A percentile compares a stretch with the other conserved stretches of the same genome.
Evolutionary conservation across 2,797 vertebrate genomes (phyloP).

Genomic region (Gymnoscopelus microlampas): DNA sequence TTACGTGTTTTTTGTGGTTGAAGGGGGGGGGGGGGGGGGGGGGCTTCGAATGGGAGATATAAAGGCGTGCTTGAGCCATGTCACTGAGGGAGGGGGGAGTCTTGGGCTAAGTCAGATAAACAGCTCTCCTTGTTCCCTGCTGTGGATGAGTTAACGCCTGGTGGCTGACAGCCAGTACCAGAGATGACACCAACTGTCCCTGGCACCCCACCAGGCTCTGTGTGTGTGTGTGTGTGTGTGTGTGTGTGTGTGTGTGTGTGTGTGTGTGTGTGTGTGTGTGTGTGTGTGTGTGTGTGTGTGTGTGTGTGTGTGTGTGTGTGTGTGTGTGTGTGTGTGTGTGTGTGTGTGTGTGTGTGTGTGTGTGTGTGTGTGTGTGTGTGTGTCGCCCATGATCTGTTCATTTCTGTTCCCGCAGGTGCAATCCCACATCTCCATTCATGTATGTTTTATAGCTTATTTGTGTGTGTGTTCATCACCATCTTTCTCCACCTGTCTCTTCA

Average conservation of each 20-base stretch:
- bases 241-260: conserved; percentile 8
- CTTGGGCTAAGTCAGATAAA: conserved; percentile 69
- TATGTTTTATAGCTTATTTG: neutral
- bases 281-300: neutral
- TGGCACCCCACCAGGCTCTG: conserved; percentile 45
- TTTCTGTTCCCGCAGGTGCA: neutral
- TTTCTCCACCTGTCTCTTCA: no score
- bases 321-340: neutral
- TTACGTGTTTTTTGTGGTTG: conserved; percentile 56
- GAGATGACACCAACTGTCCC: conserved; percentile 78
- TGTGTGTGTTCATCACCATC: neutral
- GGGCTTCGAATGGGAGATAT: conserved; percentile 50
- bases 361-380: neutral
- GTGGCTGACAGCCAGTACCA: conserved; percentile 71
- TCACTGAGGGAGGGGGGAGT: conserved; percentile 47
- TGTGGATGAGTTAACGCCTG: conserved; percentile 61
- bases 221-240: conserved; percentile 22
- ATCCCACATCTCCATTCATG: neutral
- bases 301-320: conserved; percentile 2
- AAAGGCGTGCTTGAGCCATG: conserved; percentile 20
- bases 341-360: neutral
- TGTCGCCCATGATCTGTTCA: no score
- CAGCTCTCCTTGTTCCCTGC: conserved; percentile 66
- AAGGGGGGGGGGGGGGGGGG: neutral
- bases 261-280: neutral